Base-by-base conservation (phyloP, 2,888 invertebrate species). In the Xanthostigma xanthostigma region DNA sequence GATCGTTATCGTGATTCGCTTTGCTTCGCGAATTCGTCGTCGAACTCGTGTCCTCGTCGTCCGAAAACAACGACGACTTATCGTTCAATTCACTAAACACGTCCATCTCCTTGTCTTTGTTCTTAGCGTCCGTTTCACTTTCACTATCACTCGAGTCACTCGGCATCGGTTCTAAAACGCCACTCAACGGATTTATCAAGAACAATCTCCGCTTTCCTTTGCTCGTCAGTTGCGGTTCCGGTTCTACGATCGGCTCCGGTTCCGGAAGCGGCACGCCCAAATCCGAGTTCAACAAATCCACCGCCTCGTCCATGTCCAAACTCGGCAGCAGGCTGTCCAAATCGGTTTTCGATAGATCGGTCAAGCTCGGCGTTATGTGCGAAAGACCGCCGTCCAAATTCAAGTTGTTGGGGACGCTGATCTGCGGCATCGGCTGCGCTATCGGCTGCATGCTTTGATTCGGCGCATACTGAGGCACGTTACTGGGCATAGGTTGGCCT, bases 151-250 rank as follows among this genome's bases (percentile, higher is more conserved):
- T 76, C 51, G 79, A 78, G 53, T 78, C 78, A 57, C 76, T 77
- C 34, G 82, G 81, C 67, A 85, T 84, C 3, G 84, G 80, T 59
- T 91, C 91, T 60, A 92, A 73, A 61, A 88, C 83, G 39, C 90
- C 87, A 54, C 92, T 91, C 53, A 91, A 73, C 1, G 92, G 91
- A 71, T 92, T 93, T 57, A 92, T 89, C 41, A 92, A 78, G 72
- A 86, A 87, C 69, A 86, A 86, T 59, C 80, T 76, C 64, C 76
- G 78, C 60, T 81, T 81, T 51, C 79, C 79, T 51, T 75, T 73
- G 43, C 76, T 76, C 46, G 76, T 78, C 50, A 72, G 64, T 44
- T 61, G 27, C 1, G 27, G 27, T 6, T 27, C 27, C 5, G 27
- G 27, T 6, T 27, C 27, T 3, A 27, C 27, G 27, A 27, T 27